phyloP scores from a whole-genome alignment of 37 sponge, comb jelly and placozoan genomes.

The Agelas oroides region DNA sequence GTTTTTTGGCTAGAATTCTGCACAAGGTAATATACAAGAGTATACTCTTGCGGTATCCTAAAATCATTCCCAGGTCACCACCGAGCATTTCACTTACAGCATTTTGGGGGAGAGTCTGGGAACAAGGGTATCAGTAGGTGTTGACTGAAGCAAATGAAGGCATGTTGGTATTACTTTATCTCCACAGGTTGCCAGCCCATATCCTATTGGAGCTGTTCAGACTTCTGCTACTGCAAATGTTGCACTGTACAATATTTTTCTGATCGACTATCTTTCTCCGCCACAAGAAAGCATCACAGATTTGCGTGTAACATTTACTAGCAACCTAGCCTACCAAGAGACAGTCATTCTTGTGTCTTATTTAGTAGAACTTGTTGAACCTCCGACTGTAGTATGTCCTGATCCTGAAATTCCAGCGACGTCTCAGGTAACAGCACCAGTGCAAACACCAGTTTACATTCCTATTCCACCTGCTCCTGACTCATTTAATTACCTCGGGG shows the following conservation, averaged over 20 bases:
- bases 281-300: conserved; percentile 35
- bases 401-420: neutral
- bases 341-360: conserved; percentile 23
- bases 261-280: conserved; percentile 32
- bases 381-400: neutral
- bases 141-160: no score
- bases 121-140: no score
- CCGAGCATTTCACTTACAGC: no score
- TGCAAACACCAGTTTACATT: neutral
- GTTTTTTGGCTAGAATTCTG: no score
- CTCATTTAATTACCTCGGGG: neutral
- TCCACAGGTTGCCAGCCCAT: conserved; percentile 39
- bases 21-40: no score
- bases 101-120: no score
- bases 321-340: conserved; percentile 52
- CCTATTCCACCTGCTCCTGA: neutral
- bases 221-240: neutral
- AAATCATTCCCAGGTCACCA: no score
- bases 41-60: no score
- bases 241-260: conserved; percentile 29
- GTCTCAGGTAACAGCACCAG: neutral
- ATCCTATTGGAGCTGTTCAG: conserved; percentile 33
- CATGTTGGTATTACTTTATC: no score
- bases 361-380: neutral
- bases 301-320: conserved; percentile 29